Percentiles rank a stretch among this genome's conserved stretches.
These are phyloP conservation scores for Eospalax fontanierii DNA, from an alignment of 2,797 vertebrate genomes.

Conservation along the genomic window DNA sequence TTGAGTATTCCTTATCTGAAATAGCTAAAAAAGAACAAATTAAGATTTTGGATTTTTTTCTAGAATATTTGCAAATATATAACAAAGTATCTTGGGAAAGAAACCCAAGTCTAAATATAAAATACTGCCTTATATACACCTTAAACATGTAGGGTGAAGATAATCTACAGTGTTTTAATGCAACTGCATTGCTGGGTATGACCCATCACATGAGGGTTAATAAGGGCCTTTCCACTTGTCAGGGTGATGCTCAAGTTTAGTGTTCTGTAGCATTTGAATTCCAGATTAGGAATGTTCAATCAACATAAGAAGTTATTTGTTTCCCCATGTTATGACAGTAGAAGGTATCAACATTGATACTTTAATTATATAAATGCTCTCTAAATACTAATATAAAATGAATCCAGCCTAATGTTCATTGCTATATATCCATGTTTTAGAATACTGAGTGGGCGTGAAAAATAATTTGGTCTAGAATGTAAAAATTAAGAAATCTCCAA, in stretches of 20 bases:
- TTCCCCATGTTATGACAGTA: conserved; percentile 33
- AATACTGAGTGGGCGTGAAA: conserved; percentile 7
- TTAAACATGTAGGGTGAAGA: neutral
- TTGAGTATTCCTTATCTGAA: neutral
- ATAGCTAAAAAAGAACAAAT: neutral
- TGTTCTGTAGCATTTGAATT: conserved; percentile 9
- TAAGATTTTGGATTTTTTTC: neutral
- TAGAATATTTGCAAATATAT: neutral
- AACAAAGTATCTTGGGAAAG: neutral
- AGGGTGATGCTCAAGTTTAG: neutral
- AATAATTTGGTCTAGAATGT: neutral
- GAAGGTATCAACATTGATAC: neutral
- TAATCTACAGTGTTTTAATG: neutral
- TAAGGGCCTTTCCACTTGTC: neutral
- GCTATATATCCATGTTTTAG: conserved; percentile 13
- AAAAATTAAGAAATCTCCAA: neutral
- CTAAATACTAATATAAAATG: conserved; percentile 30
- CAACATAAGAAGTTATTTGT: conserved; percentile 27
- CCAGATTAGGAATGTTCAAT: neutral
- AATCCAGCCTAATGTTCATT: conserved; percentile 29
- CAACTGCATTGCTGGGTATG: neutral
- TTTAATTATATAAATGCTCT: conserved; percentile 40
- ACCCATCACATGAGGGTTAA: neutral
- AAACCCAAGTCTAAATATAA: neutral
- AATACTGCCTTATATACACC: neutral